Percentiles rank a stretch among this genome's conserved stretches.
Evolutionary conservation across 2,888 invertebrate genomes (phyloP).

Genomic region (Leucozona laternaria): DNA sequence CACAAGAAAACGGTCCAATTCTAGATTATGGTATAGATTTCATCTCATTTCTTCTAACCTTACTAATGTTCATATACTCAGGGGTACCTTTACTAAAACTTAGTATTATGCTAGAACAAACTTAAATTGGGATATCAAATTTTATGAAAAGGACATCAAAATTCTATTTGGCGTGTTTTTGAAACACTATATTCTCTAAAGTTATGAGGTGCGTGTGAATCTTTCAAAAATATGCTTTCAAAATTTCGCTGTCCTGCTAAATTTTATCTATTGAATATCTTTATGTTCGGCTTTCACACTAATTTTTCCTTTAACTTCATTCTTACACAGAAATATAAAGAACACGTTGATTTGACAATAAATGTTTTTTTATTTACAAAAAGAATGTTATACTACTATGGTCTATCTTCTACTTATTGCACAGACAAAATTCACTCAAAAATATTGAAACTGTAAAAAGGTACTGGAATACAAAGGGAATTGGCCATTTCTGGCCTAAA

Average conservation of each 20-base stretch:
- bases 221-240: background rate
- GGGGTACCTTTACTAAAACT: background rate
- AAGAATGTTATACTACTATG: too few relatives aligned
- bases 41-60: constrained; percentile 42
- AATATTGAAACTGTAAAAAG: too few relatives aligned
- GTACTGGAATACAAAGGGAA: too few relatives aligned
- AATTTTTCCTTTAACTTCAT: background rate
- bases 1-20: background rate
- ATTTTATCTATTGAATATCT: background rate
- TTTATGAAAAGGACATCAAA: constrained; percentile 53
- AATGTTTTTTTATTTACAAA: background rate
- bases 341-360: background rate
- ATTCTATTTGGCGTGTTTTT: constrained; percentile 35
- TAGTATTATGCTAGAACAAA: constrained; percentile 4
- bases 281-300: constrained; percentile 3
- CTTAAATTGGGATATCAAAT: constrained; percentile 2
- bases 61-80: background rate
- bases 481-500: too few relatives aligned
- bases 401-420: too few relatives aligned
- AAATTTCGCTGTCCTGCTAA: constrained; percentile 30
- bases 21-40: background rate
- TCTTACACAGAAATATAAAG: constrained; percentile 42
- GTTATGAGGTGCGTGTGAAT: background rate
- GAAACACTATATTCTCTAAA: too few relatives aligned
- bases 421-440: too few relatives aligned